Evolutionary conservation across 2,113 vertebrate genomes (phyloP).

Genomic region (Chloroceryle aenea): DNA sequence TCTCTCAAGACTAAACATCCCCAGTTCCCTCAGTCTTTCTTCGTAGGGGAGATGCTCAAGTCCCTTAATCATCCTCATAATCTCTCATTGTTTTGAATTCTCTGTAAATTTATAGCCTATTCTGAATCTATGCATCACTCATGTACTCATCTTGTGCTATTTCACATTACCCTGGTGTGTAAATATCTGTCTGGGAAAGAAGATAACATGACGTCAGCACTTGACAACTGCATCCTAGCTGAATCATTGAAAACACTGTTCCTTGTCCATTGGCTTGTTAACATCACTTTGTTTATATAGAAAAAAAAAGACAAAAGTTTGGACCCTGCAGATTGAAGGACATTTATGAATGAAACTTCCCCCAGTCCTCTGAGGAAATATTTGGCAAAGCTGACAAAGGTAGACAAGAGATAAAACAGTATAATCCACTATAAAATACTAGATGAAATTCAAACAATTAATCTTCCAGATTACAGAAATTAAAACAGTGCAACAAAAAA

Average conservation of each 20-base stretch:
- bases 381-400: conserved; percentile 1
- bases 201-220: neutral
- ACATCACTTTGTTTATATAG: conserved; percentile 20
- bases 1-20: no score
- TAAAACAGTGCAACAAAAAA: neutral
- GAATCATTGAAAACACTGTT: neutral
- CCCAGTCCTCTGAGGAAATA: neutral
- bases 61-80: no score
- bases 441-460: neutral
- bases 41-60: no score
- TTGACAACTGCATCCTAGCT: neutral
- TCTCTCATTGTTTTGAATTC: neutral
- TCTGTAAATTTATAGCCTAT: neutral
- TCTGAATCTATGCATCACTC: neutral
- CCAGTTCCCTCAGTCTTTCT: no score
- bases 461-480: neutral
- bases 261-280: conserved; percentile 27
- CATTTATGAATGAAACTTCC: conserved; percentile 16
- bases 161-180: neutral
- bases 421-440: neutral
- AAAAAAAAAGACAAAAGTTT: conserved; percentile 16
- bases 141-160: neutral
- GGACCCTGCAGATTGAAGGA: neutral
- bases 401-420: neutral
- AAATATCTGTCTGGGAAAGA: conserved; percentile 27